Evolutionary conservation across 2,113 vertebrate species (phyloP).

Genomic region (Notarius lentiginosus): DNA sequence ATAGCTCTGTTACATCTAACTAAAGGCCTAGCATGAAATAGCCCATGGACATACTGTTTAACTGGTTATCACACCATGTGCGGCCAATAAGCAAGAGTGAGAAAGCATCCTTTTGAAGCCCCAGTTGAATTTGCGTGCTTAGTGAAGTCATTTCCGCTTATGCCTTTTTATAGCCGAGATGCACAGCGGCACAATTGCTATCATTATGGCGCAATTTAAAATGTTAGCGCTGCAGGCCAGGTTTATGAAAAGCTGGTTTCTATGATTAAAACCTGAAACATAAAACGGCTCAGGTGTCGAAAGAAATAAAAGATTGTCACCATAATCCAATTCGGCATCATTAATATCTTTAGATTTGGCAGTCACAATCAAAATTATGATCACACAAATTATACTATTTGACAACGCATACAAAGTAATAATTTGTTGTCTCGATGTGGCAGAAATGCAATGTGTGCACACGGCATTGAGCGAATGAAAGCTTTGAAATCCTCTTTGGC

Average conservation of each 20-base stretch:
- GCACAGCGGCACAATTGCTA: background rate
- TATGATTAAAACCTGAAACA: background rate
- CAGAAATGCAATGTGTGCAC: background rate
- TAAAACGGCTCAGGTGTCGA: background rate
- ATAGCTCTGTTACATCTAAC: background rate
- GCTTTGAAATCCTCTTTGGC: conserved; percentile 53
- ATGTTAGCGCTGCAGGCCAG: background rate
- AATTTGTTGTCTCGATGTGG: conserved; percentile 5
- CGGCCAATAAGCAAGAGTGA: background rate
- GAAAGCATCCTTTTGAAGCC: conserved; percentile 12
- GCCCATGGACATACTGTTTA: background rate
- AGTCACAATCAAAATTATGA: background rate
- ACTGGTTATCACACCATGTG: conserved; percentile 6
- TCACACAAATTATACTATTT: background rate
- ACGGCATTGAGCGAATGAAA: conserved; percentile 34
- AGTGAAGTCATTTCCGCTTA: background rate
- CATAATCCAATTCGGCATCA: conserved; percentile 1
- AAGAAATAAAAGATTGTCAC: background rate
- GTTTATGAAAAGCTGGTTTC: background rate
- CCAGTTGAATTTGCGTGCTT: conserved; percentile 17
- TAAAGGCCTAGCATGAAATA: background rate
- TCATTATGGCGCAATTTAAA: background rate
- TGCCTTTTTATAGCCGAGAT: background rate
- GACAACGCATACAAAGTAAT: background rate
- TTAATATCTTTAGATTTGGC: background rate